Evolutionary conservation across 30 jellyfish, hydroid and myxozoan genomes (phyloP).

Genomic region (Turritopsis rubra): DNA sequence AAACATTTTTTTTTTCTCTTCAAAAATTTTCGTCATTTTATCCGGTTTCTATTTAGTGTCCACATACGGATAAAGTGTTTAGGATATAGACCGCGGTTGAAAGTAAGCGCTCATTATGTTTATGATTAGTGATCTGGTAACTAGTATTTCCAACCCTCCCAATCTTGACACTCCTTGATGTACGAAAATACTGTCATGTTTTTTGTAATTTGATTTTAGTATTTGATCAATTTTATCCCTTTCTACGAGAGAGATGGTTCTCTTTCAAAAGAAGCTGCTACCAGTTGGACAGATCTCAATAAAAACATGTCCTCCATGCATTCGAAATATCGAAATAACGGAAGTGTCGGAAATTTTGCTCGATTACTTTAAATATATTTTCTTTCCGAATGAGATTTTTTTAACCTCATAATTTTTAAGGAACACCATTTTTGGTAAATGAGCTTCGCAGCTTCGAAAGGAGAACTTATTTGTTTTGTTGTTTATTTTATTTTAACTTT

Average conservation of each 20-base stretch:
- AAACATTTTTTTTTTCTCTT: not conserved
- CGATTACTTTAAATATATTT: not conserved
- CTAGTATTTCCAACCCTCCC: not conserved
- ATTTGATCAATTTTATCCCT: slow-evolving; percentile 1
- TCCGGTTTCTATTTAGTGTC: slow-evolving; percentile 43
- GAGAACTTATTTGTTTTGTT: no score
- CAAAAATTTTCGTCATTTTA: no score
- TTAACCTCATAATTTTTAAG: not conserved
- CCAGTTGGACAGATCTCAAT: not conserved
- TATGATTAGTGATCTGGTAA: not conserved
- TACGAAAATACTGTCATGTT: not conserved
- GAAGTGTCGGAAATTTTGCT: not conserved
- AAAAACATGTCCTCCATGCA: not conserved
- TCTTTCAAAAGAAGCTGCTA: not conserved
- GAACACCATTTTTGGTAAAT: not conserved
- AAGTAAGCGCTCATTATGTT: slow-evolving; percentile 22
- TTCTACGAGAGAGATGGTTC: slow-evolving; percentile 3
- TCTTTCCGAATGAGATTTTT: not conserved
- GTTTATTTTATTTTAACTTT: no score
- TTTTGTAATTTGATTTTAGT: slow-evolving; percentile 14
- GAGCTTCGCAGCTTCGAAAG: not conserved
- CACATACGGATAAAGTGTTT: slow-evolving; percentile 61
- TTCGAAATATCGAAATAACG: not conserved
- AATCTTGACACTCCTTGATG: not conserved
- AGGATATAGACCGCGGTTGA: slow-evolving; percentile 43